These are phyloP conservation scores for Graphium colonna DNA, from an alignment of 2,888 invertebrate genomes.

Conservation along the genomic window DNA sequence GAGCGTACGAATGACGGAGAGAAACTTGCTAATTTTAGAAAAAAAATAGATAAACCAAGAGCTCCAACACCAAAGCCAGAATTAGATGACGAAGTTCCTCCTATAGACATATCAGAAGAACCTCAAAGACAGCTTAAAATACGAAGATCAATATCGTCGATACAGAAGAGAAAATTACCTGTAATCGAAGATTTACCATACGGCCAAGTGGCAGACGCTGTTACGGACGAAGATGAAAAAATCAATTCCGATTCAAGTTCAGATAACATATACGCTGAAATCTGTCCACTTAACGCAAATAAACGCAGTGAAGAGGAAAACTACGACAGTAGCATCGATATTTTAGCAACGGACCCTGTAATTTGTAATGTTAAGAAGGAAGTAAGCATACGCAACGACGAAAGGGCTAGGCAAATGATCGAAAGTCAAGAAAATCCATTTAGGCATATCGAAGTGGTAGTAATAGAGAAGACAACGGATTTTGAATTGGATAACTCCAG, in stretches of 20 bases:
- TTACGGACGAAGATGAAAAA: conserved; percentile 68
- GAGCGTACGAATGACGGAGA: conserved; percentile 59
- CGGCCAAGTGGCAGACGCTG: conserved; percentile 85
- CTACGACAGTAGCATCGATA: conserved; percentile 66
- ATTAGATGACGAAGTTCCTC: conserved; percentile 56
- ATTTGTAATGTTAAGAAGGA: conserved; percentile 76
- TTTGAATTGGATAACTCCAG: conserved; percentile 71
- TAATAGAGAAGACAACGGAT: conserved; percentile 74
- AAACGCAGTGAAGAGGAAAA: conserved; percentile 63
- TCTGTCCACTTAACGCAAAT: conserved; percentile 72
- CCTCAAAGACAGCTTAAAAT: conserved; percentile 70
- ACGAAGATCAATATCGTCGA: conserved; percentile 75
- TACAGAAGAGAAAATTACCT: conserved; percentile 75
- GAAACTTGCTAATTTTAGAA: conserved; percentile 67
- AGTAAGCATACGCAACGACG: conserved; percentile 68
- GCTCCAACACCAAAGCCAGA: conserved; percentile 72
- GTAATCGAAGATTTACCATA: conserved; percentile 85
- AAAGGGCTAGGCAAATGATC: conserved; percentile 67
- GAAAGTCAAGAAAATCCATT: conserved; percentile 72
- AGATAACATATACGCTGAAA: conserved; percentile 87
- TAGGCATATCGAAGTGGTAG: conserved; percentile 75
- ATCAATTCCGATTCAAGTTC: conserved; percentile 64
- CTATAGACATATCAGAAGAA: conserved; percentile 67
- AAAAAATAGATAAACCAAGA: conserved; percentile 72
- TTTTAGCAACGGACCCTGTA: conserved; percentile 69